Base-by-base conservation (phyloP, 2,113 vertebrate genomes). In the Chaenocephalus aceratus region DNA sequence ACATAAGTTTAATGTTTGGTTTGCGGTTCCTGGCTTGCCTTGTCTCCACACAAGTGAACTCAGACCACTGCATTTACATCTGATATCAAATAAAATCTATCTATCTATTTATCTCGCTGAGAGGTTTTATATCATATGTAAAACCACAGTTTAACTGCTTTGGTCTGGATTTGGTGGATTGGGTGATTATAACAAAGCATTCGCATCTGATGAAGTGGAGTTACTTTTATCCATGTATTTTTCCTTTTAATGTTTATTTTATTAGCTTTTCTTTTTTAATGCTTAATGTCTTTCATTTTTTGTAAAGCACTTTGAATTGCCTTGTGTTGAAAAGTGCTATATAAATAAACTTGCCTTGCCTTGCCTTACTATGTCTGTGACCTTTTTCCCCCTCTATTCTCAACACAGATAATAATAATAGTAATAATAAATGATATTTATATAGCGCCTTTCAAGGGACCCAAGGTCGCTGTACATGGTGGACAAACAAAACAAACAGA, bases 131-230 rank as follows among this genome's bases (percentile, higher is more conserved):
- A 49, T 77, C 54, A 44, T 46, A 16, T 26, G 10, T 45, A 16
- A 66, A 71, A 71, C 63, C 56, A 10, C 75, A 1, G 7, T 70
- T 72, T 71, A 65, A 49, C 48, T 54, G n/a, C 45, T 76, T 21
- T 48, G 54, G 45, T 67, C 62, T 62, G n/a, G 77, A 71, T 60
- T 34, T 70, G 54, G 80, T 77, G 11, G 48, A 71, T 61, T 76
- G 66, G 23, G 49, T 16, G 12, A 65, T 79, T 23, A 80, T 16
- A 53, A n/a, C 45, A 15, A 1, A 15, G 30, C 0, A 23, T 60
- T 60, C 79, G 11, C 34, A 56, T 79, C 61, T 58, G 68, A 69
- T 68, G 49, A 65, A 58, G 34, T 72, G 12, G 52, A 65, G 84
- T 82, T 76, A n/a, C n/a, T n/a, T n/a, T n/a, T n/a, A n/a, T n/a